Base-by-base conservation (phyloP, 2,113 vertebrate species). In the Urocitellus parryii region DNA sequence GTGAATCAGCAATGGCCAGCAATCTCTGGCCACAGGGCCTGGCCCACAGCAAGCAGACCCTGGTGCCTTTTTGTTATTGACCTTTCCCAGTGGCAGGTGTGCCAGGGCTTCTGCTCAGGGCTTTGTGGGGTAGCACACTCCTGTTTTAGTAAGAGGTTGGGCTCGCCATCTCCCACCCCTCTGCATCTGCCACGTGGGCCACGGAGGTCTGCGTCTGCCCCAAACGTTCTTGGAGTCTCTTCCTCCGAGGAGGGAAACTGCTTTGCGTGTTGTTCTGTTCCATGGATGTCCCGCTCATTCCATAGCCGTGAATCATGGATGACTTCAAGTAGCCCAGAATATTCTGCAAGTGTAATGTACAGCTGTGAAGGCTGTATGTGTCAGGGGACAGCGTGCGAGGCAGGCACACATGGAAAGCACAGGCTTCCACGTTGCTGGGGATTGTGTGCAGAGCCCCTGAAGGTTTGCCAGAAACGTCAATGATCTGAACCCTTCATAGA, bases 251-350 rank as follows among this genome's bases (percentile, higher is more conserved):
- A 87, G 90, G 78, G 72, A 94, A 91, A 78, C 34, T 68, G n/a
- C 58, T 79, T 85, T 2, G 80, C 80, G 72, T 77, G 76, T 74
- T 63, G n/a, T 67, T 97, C 94, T 97, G 70, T 32, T 83, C 92
- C 51, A 48, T 53, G 88, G 73, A 63, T 93, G 94, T 74, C 76
- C 96, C 72, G 81, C 61, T 96, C 93, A 92, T 97, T 96, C 96
- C 83, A 77, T 8, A 68, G 37, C 18, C 45, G 88, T 97, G 96
- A 96, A 1, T 96, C 96, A 93, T 0, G 0, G 8, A 91, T 97
- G 97, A 98, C 91, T 95, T 97, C 94, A 96, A 96, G 95, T 61
- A 84, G 77, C 95, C 91, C 63, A 85, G 96, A 97, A 96, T 96
- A 94, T 73, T 81, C 91, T 83, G 90, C n/a, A 4, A 92, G 84